These are phyloP conservation scores for Virgularia gustaviana DNA, from an alignment of 92 coral and sea anemone genomes.

Conservation along the genomic window DNA sequence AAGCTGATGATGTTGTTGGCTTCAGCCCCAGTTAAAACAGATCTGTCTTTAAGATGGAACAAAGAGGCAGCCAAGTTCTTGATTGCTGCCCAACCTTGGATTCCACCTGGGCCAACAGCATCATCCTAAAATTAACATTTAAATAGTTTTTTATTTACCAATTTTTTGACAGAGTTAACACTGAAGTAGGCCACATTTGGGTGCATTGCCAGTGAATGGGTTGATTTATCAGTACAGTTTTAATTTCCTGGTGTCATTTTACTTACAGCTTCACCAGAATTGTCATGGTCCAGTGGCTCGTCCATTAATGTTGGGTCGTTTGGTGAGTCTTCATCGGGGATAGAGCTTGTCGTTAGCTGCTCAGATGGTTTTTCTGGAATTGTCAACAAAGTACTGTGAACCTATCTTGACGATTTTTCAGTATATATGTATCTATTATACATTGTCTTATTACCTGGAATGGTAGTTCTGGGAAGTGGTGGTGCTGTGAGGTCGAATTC, in stretches of 20 bases:
- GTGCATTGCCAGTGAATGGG: background rate
- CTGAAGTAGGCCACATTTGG: background rate
- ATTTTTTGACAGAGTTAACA: background rate
- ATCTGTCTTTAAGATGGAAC: constrained; percentile 18
- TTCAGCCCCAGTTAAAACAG: background rate
- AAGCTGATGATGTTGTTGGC: constrained; percentile 32
- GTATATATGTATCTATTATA: background rate
- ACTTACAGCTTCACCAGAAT: constrained; percentile 17
- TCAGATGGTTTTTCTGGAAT: background rate
- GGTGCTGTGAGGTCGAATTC: constrained; percentile 17
- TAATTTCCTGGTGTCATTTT: background rate
- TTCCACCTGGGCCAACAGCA: constrained; percentile 41
- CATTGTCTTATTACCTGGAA: constrained; percentile 4
- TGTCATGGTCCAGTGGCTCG: constrained; percentile 12
- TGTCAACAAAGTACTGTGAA: constrained; percentile 1
- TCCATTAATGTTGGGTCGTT: background rate
- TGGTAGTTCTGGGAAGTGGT: constrained; percentile 8
- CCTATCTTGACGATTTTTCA: background rate
- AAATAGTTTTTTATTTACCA: background rate
- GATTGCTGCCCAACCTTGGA: constrained; percentile 41
- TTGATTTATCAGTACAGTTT: background rate
- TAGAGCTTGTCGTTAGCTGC: background rate
- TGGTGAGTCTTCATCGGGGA: background rate
- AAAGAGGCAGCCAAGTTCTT: constrained; percentile 22
- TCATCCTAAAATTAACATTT: constrained; percentile 16